Base-by-base conservation (phyloP, 2,888 invertebrate genomes). In the Cheilosia soror region DNA sequence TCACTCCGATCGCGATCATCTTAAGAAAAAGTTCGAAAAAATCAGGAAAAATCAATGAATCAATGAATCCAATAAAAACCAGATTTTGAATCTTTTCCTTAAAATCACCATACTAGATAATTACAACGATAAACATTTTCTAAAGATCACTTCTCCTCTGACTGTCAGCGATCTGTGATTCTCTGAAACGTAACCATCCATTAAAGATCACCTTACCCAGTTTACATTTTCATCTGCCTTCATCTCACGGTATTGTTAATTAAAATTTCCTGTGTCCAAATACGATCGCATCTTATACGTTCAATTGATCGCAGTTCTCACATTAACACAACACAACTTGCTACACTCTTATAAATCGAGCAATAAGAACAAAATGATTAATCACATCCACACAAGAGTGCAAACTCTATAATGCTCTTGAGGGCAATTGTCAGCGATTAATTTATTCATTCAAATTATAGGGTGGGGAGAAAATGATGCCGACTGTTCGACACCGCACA, bases 341-440 rank as follows among this genome's bases (percentile, higher is more conserved):
- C 13, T 31, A 29, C 6, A 49, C 40, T 40, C 31, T 51, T 57
- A 63, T 44, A 44, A 31, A 31, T 33, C 42, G 53, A 66, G 27
- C 60, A 42, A 51, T 63, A 66, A 58, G 65, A 27, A 57, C 49
- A 58, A 65, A 58, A 72, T 73, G 58, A 79, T 66, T 79, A 66
- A 73, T 66, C 73, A 66, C 44, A 53, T 55, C 58, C 58, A 72
- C 65, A 63, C 58, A 4, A 44, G 9, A 29, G 29, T 51, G 49
- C 40, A 63, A 49, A 49, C 31, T 42, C 5, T 40, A 15, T 40
- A 25, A 25, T 31, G 42, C 49, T 65, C 72, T 33, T 13, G 51
- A 60, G 44, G 69, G 63, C 81, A 57, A 49, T 63, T 69, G 63
- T 40, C 49, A 31, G 42, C 76, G 42, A 63, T 81, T 68, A 15